Evolutionary conservation across 1,140 invertebrate genomes (phyloP), one percentile per base, ranked within the genome.

Genomic region (Drosophila ogumai): DNA sequence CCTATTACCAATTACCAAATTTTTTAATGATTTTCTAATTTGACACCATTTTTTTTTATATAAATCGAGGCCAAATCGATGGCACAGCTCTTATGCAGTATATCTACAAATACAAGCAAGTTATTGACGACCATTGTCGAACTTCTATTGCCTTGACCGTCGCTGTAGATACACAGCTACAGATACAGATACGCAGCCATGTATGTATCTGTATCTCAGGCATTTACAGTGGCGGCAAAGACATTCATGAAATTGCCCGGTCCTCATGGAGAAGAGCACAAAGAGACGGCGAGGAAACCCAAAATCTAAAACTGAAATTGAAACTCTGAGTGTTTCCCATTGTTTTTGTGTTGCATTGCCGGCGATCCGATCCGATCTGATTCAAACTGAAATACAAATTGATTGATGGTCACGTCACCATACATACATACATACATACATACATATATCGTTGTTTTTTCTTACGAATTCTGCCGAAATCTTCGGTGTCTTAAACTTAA

Each of bases 181-280:
- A 31, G 10, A 31, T 32, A 17, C 17, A 55, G 19, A 58, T 40
- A 25, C 25, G 47, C 34, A 34, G 49, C 3, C 17, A 36, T 46
- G 58, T 64, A 36, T 46, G 58, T 64, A 57, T 71, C 34, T 32
- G 67, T 68, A 40, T 68, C 50, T 69, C 41, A 38, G 46, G 63
- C 47, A 67, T 67, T 69, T 66, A 64, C 61, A 49, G 65, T 66
- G 66, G 66, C 61, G 61, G 47, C 61, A 46, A 67, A 69, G 65
- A 38, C 67, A 69, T 55, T 71, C 49, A 68, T 56, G 47, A 69
- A 71, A 71, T 69, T 68, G 60, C 67, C 38, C 40, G 61, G 15
- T 12, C 8, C 19, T 46, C 25, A 22, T 25, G 36, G 47, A 6
- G n/a, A 50, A 66, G 66, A 46, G n/a, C 25, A 32, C 32, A 71